phyloP scores from a whole-genome alignment of 2,888 invertebrate species.

The Hypselothyrea guttata region DNA sequence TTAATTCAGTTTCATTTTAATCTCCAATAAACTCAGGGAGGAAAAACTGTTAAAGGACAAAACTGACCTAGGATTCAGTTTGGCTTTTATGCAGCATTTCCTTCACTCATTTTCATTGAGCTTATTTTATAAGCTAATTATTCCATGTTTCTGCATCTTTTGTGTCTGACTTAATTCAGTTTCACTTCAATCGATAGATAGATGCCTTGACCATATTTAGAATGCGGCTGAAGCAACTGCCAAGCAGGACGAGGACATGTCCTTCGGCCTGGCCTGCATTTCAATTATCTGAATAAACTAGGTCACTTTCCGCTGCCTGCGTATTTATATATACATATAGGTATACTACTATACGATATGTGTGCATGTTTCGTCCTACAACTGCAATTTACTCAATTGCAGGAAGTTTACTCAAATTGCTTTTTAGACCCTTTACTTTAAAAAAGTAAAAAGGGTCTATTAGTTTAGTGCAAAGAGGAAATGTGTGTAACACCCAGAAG shows the following conservation, averaged over 20 bases:
- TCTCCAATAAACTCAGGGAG: too few species aligned
- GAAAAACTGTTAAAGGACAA: too few species aligned
- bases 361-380: slow-evolving; percentile 11
- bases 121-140: not conserved
- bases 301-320: slow-evolving; percentile 39
- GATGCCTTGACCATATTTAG: slow-evolving; percentile 53
- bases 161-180: not conserved
- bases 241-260: slow-evolving; percentile 64
- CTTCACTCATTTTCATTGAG: too few species aligned
- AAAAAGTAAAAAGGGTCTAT: too few species aligned
- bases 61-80: too few species aligned
- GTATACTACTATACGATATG: not conserved
- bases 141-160: not conserved
- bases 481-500: too few species aligned
- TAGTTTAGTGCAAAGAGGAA: too few species aligned
- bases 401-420: slow-evolving; percentile 18
- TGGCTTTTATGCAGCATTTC: too few species aligned
- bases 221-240: slow-evolving; percentile 32
- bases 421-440: too few species aligned
- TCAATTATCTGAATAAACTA: slow-evolving; percentile 49
- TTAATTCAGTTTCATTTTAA: slow-evolving; percentile 4
- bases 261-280: slow-evolving; percentile 58
- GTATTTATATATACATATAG: not conserved
- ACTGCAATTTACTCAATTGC: slow-evolving; percentile 14
- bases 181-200: slow-evolving; percentile 28